phyloP scores from a whole-genome alignment of 2,797 vertebrate genomes.

The Coendou prehensilis region DNA sequence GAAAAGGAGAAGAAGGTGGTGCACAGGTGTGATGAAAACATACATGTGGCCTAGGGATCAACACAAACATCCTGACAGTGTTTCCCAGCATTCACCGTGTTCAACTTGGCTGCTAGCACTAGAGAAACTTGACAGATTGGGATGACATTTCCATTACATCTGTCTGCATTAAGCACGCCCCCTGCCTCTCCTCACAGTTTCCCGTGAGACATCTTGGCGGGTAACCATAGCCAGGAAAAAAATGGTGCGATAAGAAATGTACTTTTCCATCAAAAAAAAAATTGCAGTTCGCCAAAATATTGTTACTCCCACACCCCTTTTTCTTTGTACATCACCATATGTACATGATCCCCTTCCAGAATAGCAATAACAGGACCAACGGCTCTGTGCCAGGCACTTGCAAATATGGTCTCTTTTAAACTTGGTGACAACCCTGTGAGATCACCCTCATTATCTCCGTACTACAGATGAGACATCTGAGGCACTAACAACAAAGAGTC shows the following conservation, averaged over 20 bases:
- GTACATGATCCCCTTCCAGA: conserved; percentile 32
- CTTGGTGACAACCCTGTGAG: neutral
- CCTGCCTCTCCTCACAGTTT: conserved; percentile 91
- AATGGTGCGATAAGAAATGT: conserved; percentile 84
- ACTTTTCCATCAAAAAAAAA: conserved; percentile 84
- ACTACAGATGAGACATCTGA: neutral
- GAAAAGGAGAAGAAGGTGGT: conserved; percentile 64
- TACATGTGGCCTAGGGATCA: conserved; percentile 87
- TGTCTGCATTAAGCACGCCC: conserved; percentile 89
- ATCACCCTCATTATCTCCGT: neutral
- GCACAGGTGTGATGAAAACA: neutral
- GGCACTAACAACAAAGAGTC: neutral
- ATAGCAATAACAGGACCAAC: neutral
- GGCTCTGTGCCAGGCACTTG: neutral
- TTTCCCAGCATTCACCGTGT: conserved; percentile 72
- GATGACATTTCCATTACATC: conserved; percentile 92
- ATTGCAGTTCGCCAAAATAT: conserved; percentile 66
- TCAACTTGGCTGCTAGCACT: conserved; percentile 82
- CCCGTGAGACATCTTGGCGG: conserved; percentile 91
- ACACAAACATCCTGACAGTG: conserved; percentile 82
- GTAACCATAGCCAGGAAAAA: conserved; percentile 85
- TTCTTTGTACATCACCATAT: neutral
- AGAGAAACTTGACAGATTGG: conserved; percentile 90
- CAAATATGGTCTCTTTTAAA: conserved; percentile 8
- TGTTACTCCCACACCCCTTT: conserved; percentile 74